Evolutionary conservation across 1,140 invertebrate genomes (phyloP), one percentile per base, ranked within the genome.

Genomic region (Gonatopus flavifemur): DNA sequence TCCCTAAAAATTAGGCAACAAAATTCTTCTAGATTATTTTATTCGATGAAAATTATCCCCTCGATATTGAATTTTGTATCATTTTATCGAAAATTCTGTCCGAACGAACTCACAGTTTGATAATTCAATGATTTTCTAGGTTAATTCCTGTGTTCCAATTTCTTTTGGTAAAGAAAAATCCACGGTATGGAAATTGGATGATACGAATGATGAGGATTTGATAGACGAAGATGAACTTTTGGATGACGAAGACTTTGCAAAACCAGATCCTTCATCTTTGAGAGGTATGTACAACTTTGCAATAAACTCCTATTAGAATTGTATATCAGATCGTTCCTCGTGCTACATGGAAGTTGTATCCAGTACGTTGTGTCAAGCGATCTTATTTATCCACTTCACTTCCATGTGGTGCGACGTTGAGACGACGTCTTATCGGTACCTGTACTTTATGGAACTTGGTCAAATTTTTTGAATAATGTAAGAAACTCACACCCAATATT

Each of bases 201-300:
- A 82, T 63, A 70, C 77, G 6, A 60, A 79, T 33, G 86, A 86
- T 68, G 83, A 84, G 53, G 89, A 93, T 67, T 80, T 92, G 3
- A 94, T 97, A 47, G 86, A 97, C 79, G 86, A 89, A 36, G 89
- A 96, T 79, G 83, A 88, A 58, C 80, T 98, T 16, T 76, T 98
- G 12, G 91, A 96, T 76, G 93, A 94, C 67, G 86, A 88, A 49
- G 96, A 98, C 77, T 79, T 92, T 33, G 85, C 87, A 50, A 94
- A 90, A 78, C 94, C 94, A 28, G 86, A 92, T 67, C 83, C 88
- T 25, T 70, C 84, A 16, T 86, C 88, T 22, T 78, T 97, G 5
- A 88, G 81, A 85, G 91, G 91, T 93, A 78, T n/a, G n/a, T n/a
- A n/a, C 6, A 7, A 7, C 12, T 7, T 28, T 7, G 25, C 12